Percentiles rank a stretch among this genome's conserved stretches.
phyloP scores from a whole-genome alignment of 2,888 invertebrate species.

The Cephalotes varians region DNA sequence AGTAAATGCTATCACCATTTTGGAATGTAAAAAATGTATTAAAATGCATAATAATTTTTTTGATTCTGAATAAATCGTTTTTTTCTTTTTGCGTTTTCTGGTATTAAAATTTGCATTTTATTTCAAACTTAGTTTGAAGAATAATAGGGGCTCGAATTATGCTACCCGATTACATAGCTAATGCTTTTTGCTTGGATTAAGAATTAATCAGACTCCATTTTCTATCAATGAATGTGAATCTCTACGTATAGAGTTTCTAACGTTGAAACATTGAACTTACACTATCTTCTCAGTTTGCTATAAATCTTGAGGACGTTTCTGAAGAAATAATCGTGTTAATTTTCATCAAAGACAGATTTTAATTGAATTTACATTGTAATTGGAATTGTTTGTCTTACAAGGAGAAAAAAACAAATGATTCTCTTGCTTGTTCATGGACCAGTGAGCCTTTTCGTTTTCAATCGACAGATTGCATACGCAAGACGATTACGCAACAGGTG shows the following conservation, averaged over 20 bases:
- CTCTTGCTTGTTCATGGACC: neutral
- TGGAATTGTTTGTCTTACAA: conserved; percentile 25
- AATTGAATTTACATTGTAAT: conserved; percentile 62
- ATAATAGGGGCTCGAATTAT: too few relatives aligned
- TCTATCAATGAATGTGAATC: neutral
- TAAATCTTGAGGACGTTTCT: neutral
- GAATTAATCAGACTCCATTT: neutral
- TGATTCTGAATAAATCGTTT: too few relatives aligned
- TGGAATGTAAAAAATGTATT: too few relatives aligned
- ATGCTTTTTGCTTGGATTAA: too few relatives aligned
- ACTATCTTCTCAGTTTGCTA: neutral
- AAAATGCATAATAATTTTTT: too few relatives aligned
- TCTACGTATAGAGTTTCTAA: neutral
- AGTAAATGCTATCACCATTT: too few relatives aligned
- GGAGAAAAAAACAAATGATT: neutral
- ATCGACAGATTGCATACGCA: neutral
- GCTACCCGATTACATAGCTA: too few relatives aligned
- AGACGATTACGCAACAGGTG: conserved; percentile 47
- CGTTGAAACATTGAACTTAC: neutral
- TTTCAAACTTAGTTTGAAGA: too few relatives aligned
- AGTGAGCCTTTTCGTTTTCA: conserved; percentile 29
- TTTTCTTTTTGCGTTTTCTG: too few relatives aligned
- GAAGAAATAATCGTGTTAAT: conserved; percentile 1
- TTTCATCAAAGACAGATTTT: conserved; percentile 41
- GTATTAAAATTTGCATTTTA: too few relatives aligned